These are phyloP conservation scores for Ooceraea biroi DNA, from an alignment of 1,140 invertebrate genomes.

Conservation along the genomic window DNA sequence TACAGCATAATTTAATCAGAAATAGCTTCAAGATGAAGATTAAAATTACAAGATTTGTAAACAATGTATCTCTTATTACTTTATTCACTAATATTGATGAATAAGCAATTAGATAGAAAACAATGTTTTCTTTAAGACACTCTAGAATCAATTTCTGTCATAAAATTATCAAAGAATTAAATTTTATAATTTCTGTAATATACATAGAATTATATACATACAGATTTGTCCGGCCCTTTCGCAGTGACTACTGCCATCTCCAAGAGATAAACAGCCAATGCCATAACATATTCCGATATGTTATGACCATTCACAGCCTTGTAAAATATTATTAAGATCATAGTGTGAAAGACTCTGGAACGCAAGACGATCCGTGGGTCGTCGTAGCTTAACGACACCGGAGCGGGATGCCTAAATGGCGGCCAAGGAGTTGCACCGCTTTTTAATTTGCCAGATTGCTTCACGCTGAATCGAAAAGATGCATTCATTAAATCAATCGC, in stretches of 20 bases:
- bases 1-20: constrained; percentile 21
- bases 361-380: constrained; percentile 91
- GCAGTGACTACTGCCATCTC: constrained; percentile 92
- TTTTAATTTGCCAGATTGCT: constrained; percentile 89
- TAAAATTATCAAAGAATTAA: too few species aligned
- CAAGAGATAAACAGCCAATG: constrained; percentile 94
- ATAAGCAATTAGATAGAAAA: constrained; percentile 30
- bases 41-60: not conserved
- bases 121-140: not conserved
- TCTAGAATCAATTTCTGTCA: not conserved
- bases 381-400: constrained; percentile 89
- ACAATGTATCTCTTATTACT: not conserved
- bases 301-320: constrained; percentile 92
- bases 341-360: constrained; percentile 94
- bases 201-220: too few species aligned
- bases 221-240: constrained; percentile 85
- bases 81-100: constrained; percentile 1
- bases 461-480: constrained; percentile 86
- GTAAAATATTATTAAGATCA: constrained; percentile 93
- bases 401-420: constrained; percentile 91
- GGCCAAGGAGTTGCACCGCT: constrained; percentile 92
- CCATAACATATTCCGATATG: constrained; percentile 94
- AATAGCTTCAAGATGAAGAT: constrained; percentile 17
- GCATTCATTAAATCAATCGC: not conserved
- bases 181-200: too few species aligned